A percentile compares a stretch with the other conserved stretches of the same genome.
phyloP scores from a whole-genome alignment of 2,113 vertebrate species.

The Cavia aperea region DNA sequence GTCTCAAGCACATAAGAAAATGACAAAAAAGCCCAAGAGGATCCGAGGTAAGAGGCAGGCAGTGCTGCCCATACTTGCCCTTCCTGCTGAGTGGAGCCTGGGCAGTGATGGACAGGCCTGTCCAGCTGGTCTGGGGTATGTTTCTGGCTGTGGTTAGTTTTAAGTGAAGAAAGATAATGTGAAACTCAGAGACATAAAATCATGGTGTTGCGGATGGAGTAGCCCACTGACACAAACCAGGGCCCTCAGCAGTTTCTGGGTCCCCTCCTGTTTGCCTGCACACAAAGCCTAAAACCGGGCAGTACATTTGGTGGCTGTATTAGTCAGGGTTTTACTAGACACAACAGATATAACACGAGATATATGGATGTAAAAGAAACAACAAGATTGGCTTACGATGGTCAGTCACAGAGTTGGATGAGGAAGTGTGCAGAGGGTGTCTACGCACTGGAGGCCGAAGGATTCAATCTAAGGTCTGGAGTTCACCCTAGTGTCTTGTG shows the following conservation, averaged over 20 bases:
- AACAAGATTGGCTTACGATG: too few relatives aligned
- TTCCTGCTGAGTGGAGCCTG: neutral
- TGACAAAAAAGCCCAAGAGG: neutral
- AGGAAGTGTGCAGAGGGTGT: too few relatives aligned
- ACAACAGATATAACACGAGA: too few relatives aligned
- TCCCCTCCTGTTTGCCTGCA: accelerated
- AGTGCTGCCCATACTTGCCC: neutral
- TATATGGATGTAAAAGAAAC: too few relatives aligned
- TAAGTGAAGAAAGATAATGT: accelerated
- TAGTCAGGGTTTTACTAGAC: too few relatives aligned
- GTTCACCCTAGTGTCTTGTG: too few relatives aligned
- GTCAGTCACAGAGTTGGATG: too few relatives aligned
- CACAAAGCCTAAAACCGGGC: accelerated
- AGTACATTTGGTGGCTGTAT: neutral
- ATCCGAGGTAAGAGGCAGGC: neutral
- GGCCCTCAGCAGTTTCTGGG: neutral
- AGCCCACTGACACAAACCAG: accelerated
- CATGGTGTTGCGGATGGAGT: neutral
- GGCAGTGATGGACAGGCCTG: accelerated
- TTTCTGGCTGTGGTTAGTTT: neutral
- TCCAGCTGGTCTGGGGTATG: accelerated
- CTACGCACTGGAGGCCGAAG: too few relatives aligned
- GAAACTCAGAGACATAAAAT: accelerated
- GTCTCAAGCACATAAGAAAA: neutral
- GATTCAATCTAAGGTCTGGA: too few relatives aligned